Conservation (phyloP, 2,113 vertebrate genomes). For the Sceloporus tristichus region DNA sequence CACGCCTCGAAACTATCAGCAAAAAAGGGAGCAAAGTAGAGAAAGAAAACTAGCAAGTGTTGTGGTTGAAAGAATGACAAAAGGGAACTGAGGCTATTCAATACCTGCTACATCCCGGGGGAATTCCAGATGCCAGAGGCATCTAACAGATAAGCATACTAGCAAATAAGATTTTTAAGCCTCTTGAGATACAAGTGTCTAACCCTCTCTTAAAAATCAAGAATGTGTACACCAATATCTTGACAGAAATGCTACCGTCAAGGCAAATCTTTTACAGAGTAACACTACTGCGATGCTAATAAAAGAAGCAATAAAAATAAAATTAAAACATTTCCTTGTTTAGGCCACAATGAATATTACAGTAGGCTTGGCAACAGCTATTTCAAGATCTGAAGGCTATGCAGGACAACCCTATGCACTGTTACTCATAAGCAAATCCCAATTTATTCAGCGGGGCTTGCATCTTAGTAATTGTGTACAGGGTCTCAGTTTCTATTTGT, state of each 20-base stretch:
- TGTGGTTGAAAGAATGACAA: not conserved
- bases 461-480: not conserved
- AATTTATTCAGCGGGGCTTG: not conserved
- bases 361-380: not conserved
- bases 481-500: not conserved
- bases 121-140: not conserved
- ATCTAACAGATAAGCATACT: slow-evolving; percentile 18
- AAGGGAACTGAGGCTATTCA: not conserved
- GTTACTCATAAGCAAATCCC: not conserved
- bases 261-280: not conserved
- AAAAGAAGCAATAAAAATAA: not conserved
- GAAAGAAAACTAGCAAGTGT: not conserved
- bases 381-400: not conserved
- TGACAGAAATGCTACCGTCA: not conserved
- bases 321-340: not conserved
- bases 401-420: not conserved
- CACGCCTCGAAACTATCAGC: not conserved
- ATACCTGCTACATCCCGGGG: not conserved
- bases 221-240: not conserved
- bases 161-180: not conserved
- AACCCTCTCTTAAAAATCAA: not conserved
- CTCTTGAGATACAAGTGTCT: not conserved
- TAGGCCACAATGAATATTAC: not conserved
- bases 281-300: not conserved
- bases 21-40: not conserved